These are phyloP conservation scores for Bos taurus DNA, from an alignment of 2,113 vertebrate species.

Conservation along the genomic window DNA sequence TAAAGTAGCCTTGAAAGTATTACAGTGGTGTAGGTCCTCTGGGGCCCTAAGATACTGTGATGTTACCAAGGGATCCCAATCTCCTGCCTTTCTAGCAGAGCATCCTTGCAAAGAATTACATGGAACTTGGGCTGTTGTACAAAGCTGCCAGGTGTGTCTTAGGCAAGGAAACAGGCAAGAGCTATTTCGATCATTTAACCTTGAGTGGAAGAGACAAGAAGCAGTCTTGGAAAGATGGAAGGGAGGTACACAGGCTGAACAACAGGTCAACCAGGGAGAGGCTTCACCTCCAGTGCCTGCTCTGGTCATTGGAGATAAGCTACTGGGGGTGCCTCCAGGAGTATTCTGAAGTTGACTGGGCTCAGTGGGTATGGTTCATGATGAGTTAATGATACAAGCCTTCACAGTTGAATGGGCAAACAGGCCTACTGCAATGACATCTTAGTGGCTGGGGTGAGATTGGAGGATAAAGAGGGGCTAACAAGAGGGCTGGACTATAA, in stretches of 20 bases:
- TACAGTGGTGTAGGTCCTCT: not conserved
- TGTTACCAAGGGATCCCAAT: not conserved
- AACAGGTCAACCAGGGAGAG: not conserved
- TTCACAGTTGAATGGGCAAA: not conserved
- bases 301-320: not conserved
- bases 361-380: not conserved
- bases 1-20: not conserved
- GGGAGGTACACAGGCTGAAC: too few species aligned
- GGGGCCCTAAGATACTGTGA: not conserved
- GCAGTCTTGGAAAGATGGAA: not conserved
- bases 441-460: rapidly evolving
- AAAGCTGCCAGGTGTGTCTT: not conserved
- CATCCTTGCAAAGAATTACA: not conserved
- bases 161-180: not conserved
- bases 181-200: not conserved
- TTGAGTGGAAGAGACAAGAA: not conserved
- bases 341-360: not conserved
- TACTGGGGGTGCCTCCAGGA: not conserved
- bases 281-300: not conserved
- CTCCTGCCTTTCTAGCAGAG: not conserved
- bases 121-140: rapidly evolving
- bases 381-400: not conserved
- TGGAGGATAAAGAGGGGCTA: not conserved
- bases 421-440: not conserved
- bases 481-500: not conserved